Base-by-base conservation (phyloP, 1,140 invertebrate genomes). In the Sarcophaga peregrina region DNA sequence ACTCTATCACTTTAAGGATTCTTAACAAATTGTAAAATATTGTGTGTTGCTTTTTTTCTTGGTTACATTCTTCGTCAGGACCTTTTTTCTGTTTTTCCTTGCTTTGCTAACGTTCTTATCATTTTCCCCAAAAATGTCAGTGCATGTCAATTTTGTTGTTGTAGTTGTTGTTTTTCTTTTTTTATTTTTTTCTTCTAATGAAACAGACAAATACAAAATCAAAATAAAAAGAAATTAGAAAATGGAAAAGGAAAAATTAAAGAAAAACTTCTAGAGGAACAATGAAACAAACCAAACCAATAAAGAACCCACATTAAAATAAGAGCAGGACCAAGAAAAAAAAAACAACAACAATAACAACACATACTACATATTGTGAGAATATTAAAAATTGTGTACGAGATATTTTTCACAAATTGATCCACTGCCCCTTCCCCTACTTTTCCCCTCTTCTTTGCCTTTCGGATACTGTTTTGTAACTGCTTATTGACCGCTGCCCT, bases 11-110 rank as follows among this genome's bases (percentile, higher is more conserved):
- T 58, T n/a, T 58, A 68, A 68, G 62, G 62, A 20, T 68, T 68
- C 62, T 68, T 68, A 68, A 68, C n/a, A 68, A 68, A 68, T 68
- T 68, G 62, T 68, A 68, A 68, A 68, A 68, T 68, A 68, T 68
- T 68, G 17, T 68, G 6, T 68, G 7, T 0, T 62, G 5, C 15
- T 13, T 62, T 62, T 3, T 62, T 68, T 68, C 7, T 68, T 58
- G 52, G 13, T 2, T 58, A 2, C 25, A 37, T 37, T 37, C 25
- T 37, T 4, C 4, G 1, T 4, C 25, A 37, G 1, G 25, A 4
- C 4, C 4, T 37, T 37, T 37, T 37, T 2, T 37, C 4, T 37
- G 1, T 37, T 37, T 2, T 37, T 37, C 25, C 25, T 37, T 37
- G 25, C 25, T 37, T 37, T 37, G 25, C 25, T 37, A 37, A n/a